Evolutionary conservation across 1,140 invertebrate genomes (phyloP).

Genomic region (Neelides sp.): DNA sequence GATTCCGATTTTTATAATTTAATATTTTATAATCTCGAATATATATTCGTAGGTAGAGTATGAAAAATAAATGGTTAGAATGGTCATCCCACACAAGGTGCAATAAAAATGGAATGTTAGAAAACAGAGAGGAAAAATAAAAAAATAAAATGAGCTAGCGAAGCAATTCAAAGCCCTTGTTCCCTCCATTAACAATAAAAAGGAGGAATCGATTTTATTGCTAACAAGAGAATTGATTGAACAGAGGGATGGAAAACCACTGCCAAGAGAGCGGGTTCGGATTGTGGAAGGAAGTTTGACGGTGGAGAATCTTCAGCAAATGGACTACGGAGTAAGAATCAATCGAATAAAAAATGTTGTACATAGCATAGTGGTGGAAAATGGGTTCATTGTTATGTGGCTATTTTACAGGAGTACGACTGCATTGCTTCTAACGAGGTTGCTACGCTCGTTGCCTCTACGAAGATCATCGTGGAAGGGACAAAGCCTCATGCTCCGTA

Average conservation of each 20-base stretch:
- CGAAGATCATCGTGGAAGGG: constrained; percentile 83
- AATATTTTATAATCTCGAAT: no score
- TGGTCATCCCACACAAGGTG: no score
- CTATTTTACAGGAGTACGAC: constrained; percentile 51
- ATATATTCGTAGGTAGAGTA: no score
- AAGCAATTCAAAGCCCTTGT: neutral
- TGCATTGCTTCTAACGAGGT: constrained; percentile 90
- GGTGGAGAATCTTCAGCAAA: constrained; percentile 68
- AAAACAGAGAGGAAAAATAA: neutral
- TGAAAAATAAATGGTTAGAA: no score
- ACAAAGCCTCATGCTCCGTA: constrained; percentile 92
- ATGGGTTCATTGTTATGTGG: no score
- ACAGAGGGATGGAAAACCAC: constrained; percentile 61
- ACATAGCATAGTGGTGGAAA: no score
- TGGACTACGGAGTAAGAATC: constrained; percentile 65
- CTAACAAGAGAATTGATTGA: constrained; percentile 6
- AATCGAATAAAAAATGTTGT: no score
- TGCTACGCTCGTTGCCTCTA: constrained; percentile 75
- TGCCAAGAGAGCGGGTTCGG: constrained; percentile 64
- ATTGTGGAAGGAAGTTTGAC: constrained; percentile 77
- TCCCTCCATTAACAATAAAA: neutral
- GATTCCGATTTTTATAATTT: neutral
- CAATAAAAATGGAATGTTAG: neutral
- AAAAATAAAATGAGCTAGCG: neutral
- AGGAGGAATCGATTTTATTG: neutral